Conservation (phyloP, 2,888 invertebrate species). For the Tholera decimalis region DNA sequence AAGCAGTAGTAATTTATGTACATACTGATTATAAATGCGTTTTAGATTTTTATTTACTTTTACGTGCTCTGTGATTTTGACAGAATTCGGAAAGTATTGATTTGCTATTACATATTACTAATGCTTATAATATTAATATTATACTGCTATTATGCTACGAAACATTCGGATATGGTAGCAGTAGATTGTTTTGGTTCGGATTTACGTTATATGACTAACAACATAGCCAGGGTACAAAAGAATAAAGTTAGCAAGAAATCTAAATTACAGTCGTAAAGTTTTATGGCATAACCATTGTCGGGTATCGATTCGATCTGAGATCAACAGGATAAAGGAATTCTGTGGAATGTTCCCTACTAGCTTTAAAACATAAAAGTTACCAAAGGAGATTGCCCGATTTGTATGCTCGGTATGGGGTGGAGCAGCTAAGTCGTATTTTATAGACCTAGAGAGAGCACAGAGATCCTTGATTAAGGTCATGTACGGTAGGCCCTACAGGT, state of each 20-base stretch:
- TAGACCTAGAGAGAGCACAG: too few species aligned
- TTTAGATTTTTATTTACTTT: not conserved
- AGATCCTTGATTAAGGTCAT: too few species aligned
- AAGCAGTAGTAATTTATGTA: not conserved
- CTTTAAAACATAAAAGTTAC: slow-evolving; percentile 7
- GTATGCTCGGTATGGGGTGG: too few species aligned
- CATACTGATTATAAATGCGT: not conserved
- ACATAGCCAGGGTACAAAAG: slow-evolving; percentile 21
- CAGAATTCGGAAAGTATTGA: not conserved
- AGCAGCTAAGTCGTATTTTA: too few species aligned
- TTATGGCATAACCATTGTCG: slow-evolving; percentile 36
- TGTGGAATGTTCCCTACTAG: not conserved
- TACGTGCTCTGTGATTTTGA: not conserved
- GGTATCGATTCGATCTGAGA: slow-evolving; percentile 34
- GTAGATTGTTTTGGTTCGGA: slow-evolving; percentile 8
- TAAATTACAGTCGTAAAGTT: slow-evolving; percentile 47
- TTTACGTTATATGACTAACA: slow-evolving; percentile 15
- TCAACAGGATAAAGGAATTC: slow-evolving; percentile 35
- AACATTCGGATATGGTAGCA: not conserved
- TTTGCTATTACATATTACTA: not conserved
- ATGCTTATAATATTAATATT: too few species aligned
- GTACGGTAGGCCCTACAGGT: too few species aligned
- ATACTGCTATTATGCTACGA: too few species aligned
- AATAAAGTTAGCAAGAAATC: slow-evolving; percentile 28
- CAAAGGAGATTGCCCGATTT: too few species aligned